Evolutionary conservation across 2,113 vertebrate genomes (phyloP).

Genomic region (Pachyramphus minor): DNA sequence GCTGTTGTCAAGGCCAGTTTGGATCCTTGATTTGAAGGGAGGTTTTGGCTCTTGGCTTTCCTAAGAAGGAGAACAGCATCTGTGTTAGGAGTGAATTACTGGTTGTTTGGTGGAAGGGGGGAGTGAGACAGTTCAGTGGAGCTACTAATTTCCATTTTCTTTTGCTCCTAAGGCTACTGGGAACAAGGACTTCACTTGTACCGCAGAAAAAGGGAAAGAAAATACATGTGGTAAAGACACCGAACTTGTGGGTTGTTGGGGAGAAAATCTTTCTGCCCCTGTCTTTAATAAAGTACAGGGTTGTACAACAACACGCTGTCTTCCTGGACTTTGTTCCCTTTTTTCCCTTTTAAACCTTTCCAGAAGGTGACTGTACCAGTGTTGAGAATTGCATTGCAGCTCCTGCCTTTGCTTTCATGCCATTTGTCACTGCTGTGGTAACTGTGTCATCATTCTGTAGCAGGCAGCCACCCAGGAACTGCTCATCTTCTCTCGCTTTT

Average conservation of each 20-base stretch:
- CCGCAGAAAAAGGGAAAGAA: background rate
- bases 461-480: background rate
- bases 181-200: background rate
- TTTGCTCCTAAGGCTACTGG: background rate
- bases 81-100: background rate
- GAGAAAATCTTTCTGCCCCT: background rate
- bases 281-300: background rate
- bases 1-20: background rate
- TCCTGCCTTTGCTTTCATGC: background rate
- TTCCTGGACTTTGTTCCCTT: rapidly evolving
- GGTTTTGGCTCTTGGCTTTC: background rate
- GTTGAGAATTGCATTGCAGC: background rate
- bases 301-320: background rate
- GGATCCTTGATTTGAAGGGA: background rate
- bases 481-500: background rate
- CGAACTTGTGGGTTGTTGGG: background rate
- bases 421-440: background rate
- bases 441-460: rapidly evolving
- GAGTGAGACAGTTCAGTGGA: background rate
- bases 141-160: background rate
- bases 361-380: background rate
- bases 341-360: background rate
- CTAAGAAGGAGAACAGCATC: background rate
- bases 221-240: background rate
- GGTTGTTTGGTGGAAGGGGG: background rate